Evolutionary conservation across 2,797 vertebrate genomes (phyloP).

Genomic region (Myotis vivesi): DNA sequence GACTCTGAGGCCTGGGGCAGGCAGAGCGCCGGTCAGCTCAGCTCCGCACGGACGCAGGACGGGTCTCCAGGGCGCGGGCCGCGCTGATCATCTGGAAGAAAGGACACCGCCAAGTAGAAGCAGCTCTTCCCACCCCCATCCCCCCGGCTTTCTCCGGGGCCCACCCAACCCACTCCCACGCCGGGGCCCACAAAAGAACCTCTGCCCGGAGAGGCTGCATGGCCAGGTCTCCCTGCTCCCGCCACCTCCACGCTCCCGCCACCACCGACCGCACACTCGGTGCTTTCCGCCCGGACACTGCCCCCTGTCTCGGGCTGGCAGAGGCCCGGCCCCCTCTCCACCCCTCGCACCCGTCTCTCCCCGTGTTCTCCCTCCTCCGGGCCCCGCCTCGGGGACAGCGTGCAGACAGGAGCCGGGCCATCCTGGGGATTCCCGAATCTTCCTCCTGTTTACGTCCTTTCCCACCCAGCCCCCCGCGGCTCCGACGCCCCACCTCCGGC

Average conservation of each 20-base stretch:
- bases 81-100: slow-evolving; percentile 53
- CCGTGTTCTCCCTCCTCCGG: neutral
- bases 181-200: neutral
- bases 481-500: neutral
- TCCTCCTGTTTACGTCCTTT: slow-evolving; percentile 37
- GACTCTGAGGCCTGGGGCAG: neutral
- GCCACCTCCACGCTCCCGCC: neutral
- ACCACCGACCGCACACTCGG: neutral
- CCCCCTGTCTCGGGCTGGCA: neutral
- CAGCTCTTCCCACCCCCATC: neutral
- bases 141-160: neutral
- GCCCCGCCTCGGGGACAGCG: slow-evolving; percentile 41
- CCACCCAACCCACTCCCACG: neutral
- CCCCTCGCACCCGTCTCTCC: neutral
- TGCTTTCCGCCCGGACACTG: neutral
- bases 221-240: neutral
- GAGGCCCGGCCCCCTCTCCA: slow-evolving; percentile 23
- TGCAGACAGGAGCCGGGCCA: neutral
- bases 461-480: neutral
- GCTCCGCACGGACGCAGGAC: neutral
- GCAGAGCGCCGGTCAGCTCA: neutral
- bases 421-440: slow-evolving; percentile 40
- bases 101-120: neutral
- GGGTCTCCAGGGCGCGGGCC: slow-evolving; percentile 19
- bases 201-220: too few species aligned